Conservation (phyloP, 2,797 vertebrate genomes). For the Rhinella marina region DNA sequence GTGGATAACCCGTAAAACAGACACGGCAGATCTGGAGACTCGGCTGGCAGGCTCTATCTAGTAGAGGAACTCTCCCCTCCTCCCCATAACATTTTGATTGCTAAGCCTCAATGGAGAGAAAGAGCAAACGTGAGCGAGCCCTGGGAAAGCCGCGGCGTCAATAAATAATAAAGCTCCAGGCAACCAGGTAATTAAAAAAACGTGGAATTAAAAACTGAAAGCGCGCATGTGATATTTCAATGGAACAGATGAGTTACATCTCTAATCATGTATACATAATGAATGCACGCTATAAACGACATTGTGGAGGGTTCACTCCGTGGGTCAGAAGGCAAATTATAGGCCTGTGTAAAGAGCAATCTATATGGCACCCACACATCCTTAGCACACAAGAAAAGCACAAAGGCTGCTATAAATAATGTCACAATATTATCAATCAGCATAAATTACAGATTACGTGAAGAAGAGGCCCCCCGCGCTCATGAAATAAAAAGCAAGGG, state of each 20-base stretch:
- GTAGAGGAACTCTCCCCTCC: slow-evolving; percentile 15
- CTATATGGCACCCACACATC: slow-evolving; percentile 29
- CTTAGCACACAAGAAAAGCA: not conserved
- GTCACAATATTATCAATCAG: slow-evolving; percentile 39
- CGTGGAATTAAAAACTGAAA: not conserved
- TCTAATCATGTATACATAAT: slow-evolving; percentile 20
- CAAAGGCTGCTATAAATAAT: slow-evolving; percentile 21
- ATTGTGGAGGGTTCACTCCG: not conserved
- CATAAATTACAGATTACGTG: slow-evolving; percentile 27
- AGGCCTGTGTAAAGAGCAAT: slow-evolving; percentile 30
- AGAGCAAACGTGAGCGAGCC: not conserved
- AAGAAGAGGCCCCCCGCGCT: not conserved
- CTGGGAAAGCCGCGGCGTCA: not conserved
- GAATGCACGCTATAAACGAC: slow-evolving; percentile 10
- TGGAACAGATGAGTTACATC: not conserved
- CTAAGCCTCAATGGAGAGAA: slow-evolving; percentile 32
- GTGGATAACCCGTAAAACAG: slow-evolving; percentile 17
- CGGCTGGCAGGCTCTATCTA: not conserved
- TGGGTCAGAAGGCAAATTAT: slow-evolving; percentile 35
- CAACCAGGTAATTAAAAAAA: slow-evolving; percentile 50
- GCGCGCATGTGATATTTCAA: slow-evolving; percentile 22
- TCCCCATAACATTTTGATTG: slow-evolving; percentile 45
- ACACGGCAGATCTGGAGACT: not conserved
- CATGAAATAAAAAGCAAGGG: too few relatives aligned
- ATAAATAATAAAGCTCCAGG: slow-evolving; percentile 41